A percentile compares a stretch with the other conserved stretches of the same genome.
Evolutionary conservation across 2,797 vertebrate genomes (phyloP).

Genomic region (Ceryle rudis): DNA sequence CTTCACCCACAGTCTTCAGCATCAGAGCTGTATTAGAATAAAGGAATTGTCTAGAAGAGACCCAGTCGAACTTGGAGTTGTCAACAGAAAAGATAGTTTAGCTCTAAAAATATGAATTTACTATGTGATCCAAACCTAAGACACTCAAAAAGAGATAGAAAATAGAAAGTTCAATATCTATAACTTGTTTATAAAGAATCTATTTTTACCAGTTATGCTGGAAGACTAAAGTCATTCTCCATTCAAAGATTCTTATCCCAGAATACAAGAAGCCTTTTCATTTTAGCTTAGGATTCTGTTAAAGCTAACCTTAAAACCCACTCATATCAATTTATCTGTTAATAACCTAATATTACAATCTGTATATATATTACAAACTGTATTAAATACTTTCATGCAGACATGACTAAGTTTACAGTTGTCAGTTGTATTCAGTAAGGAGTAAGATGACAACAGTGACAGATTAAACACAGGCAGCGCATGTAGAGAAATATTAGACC

Average conservation of each 20-base stretch:
- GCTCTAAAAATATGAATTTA: background rate
- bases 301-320: slow-evolving; percentile 39
- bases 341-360: slow-evolving; percentile 37
- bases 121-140: background rate
- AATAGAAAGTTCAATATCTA: background rate
- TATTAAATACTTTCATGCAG: slow-evolving; percentile 6
- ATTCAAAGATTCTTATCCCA: background rate
- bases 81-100: background rate
- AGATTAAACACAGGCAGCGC: slow-evolving; percentile 13
- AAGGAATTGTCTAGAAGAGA: background rate
- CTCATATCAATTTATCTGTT: slow-evolving; percentile 32
- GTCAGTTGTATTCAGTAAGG: slow-evolving; percentile 30
- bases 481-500: background rate
- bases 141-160: background rate
- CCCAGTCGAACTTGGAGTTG: background rate
- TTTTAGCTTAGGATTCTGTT: slow-evolving; percentile 8
- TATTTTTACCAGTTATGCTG: background rate
- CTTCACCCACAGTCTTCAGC: background rate
- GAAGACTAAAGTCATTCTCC: background rate
- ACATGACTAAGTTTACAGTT: slow-evolving; percentile 42
- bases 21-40: background rate
- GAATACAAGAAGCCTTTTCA: background rate
- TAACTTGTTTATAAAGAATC: background rate
- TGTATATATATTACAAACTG: background rate
- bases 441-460: slow-evolving; percentile 34